Evolutionary conservation across 2,888 invertebrate species (phyloP).

Genomic region (Drosophila limbata): DNA sequence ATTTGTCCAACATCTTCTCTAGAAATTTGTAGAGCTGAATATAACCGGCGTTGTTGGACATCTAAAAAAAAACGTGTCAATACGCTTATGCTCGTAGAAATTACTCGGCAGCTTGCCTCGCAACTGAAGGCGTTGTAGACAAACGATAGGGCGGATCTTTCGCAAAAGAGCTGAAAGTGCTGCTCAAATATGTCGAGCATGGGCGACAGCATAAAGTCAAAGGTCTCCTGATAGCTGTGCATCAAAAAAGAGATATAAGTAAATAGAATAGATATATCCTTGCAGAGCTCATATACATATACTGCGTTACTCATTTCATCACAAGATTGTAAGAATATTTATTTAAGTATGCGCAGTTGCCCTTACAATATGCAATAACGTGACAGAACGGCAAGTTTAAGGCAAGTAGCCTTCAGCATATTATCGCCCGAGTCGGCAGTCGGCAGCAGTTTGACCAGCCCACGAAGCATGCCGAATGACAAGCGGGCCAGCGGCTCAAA

Average conservation of each 20-base stretch:
- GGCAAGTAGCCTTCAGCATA: slow-evolving; percentile 41
- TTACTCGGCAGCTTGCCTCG: slow-evolving; percentile 24
- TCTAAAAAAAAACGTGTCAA: slow-evolving; percentile 28
- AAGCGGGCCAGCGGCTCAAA: slow-evolving; percentile 62
- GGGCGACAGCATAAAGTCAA: slow-evolving; percentile 37
- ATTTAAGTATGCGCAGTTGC: no score
- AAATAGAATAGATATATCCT: neutral
- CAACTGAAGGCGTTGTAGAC: slow-evolving; percentile 35
- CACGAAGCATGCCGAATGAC: slow-evolving; percentile 59
- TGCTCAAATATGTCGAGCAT: slow-evolving; percentile 58
- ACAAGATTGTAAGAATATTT: no score
- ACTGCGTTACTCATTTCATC: no score
- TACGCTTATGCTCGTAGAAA: neutral
- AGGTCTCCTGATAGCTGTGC: slow-evolving; percentile 47
- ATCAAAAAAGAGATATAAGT: neutral
- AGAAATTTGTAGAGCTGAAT: slow-evolving; percentile 53
- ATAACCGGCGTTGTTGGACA: slow-evolving; percentile 17
- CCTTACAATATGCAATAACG: slow-evolving; percentile 69
- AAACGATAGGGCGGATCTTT: slow-evolving; percentile 50
- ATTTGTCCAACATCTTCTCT: slow-evolving; percentile 34
- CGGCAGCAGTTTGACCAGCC: slow-evolving; percentile 49
- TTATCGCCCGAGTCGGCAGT: neutral
- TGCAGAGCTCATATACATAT: no score
- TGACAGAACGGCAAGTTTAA: slow-evolving; percentile 36
- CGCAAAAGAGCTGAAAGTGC: slow-evolving; percentile 46